Percentiles rank a stretch among this genome's conserved stretches.
Conservation (phyloP, 2,888 invertebrate species). For the Cheilosia pagana region DNA sequence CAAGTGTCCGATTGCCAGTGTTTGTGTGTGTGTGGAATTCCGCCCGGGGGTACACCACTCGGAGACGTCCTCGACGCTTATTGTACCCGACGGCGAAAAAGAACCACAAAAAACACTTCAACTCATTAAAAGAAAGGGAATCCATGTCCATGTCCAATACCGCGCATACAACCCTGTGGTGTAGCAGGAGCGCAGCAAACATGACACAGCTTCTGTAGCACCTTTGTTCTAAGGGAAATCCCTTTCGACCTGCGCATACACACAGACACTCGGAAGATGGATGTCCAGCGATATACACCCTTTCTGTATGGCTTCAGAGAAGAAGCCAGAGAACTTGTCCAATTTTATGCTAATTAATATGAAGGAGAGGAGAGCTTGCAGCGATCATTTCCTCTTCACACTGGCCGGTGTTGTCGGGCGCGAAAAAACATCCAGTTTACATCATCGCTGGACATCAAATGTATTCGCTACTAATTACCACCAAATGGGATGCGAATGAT, state of each 20-base stretch:
- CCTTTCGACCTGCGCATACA: neutral
- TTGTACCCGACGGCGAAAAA: neutral
- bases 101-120: neutral
- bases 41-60: neutral
- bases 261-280: slow-evolving; percentile 18
- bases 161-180: neutral
- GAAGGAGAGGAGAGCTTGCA: slow-evolving; percentile 14
- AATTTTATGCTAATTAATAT: slow-evolving; percentile 64
- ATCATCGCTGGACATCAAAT: slow-evolving; percentile 74
- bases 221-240: slow-evolving; percentile 21
- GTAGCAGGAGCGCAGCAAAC: neutral
- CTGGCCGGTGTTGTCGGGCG: slow-evolving; percentile 45
- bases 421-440: slow-evolving; percentile 76
- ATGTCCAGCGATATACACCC: slow-evolving; percentile 39
- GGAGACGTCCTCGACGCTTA: neutral
- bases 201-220: slow-evolving; percentile 47
- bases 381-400: slow-evolving; percentile 26
- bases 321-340: slow-evolving; percentile 46
- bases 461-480: slow-evolving; percentile 75
- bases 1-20: slow-evolving; percentile 38
- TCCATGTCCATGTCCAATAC: slow-evolving; percentile 23
- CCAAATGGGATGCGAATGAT: slow-evolving; percentile 59
- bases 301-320: neutral
- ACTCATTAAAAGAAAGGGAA: slow-evolving; percentile 47
- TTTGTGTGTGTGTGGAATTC: slow-evolving; percentile 13